Evolutionary conservation across 2,797 vertebrate species (phyloP).

Genomic region (Coilia nasus): DNA sequence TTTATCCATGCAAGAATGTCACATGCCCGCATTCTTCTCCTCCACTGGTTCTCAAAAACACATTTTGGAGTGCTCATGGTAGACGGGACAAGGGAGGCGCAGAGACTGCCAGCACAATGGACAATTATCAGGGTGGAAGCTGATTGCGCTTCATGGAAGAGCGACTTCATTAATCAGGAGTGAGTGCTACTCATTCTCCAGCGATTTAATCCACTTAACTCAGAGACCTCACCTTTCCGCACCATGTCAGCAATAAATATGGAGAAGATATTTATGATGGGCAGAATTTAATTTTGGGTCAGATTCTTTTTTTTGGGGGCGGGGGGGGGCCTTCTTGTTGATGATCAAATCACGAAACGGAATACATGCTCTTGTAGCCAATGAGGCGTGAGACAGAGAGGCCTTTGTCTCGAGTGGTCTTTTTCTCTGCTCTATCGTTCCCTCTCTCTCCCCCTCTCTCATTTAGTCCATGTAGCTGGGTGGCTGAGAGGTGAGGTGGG

Average conservation of each 20-base stretch:
- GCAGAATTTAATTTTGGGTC: background rate
- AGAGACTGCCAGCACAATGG: background rate
- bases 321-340: background rate
- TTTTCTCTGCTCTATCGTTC: background rate
- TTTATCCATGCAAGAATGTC: slow-evolving; percentile 23
- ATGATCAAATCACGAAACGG: slow-evolving; percentile 42
- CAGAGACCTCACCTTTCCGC: background rate
- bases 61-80: background rate
- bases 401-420: slow-evolving; percentile 39
- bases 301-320: slow-evolving; percentile 14
- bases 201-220: background rate
- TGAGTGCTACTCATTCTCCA: background rate
- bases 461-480: background rate
- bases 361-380: slow-evolving; percentile 33
- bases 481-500: too few relatives aligned
- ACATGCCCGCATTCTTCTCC: background rate
- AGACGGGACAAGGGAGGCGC: background rate
- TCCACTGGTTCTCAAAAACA: background rate
- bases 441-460: background rate
- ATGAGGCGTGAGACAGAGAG: slow-evolving; percentile 42
- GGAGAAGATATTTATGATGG: background rate
- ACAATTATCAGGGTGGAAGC: slow-evolving; percentile 10
- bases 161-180: background rate
- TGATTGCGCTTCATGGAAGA: slow-evolving; percentile 3
- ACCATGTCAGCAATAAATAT: background rate